Conservation (phyloP, 1,140 invertebrate species). For the Drosophila busckii region DNA sequence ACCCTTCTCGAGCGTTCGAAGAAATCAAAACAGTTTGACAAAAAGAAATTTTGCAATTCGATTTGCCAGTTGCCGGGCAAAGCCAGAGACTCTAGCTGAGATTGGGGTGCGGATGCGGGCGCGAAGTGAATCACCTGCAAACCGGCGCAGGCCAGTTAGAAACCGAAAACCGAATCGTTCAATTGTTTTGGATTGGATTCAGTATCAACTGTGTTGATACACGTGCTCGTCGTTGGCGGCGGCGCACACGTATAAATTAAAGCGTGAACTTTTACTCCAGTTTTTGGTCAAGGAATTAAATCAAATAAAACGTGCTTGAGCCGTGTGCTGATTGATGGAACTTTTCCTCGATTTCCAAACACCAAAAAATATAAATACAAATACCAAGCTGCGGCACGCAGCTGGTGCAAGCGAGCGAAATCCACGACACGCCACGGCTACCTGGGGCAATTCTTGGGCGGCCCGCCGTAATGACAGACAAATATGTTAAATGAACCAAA, state of each 20-base stretch:
- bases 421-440: background rate
- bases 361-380: slow-evolving; percentile 3
- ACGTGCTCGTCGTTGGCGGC: slow-evolving; percentile 37
- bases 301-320: slow-evolving; percentile 63
- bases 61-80: too few relatives aligned
- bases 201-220: slow-evolving; percentile 47
- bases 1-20: background rate
- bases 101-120: too few relatives aligned
- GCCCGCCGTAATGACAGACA: slow-evolving; percentile 40
- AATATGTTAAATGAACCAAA: slow-evolving; percentile 50
- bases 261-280: slow-evolving; percentile 68
- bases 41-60: slow-evolving; percentile 5
- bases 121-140: too few relatives aligned
- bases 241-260: slow-evolving; percentile 69
- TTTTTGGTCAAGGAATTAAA: slow-evolving; percentile 54
- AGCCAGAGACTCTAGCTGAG: too few relatives aligned
- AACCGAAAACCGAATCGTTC: too few relatives aligned
- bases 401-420: too few relatives aligned
- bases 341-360: slow-evolving; percentile 69
- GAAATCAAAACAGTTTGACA: background rate
- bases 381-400: slow-evolving; percentile 2
- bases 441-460: slow-evolving; percentile 7
- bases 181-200: too few relatives aligned
- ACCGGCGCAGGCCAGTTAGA: too few relatives aligned
- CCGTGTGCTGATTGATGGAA: slow-evolving; percentile 47